A percentile compares a stretch with the other conserved stretches of the same genome.
These are phyloP conservation scores for Cheilosia scutellata DNA, from an alignment of 2,888 invertebrate species.

Conservation along the genomic window DNA sequence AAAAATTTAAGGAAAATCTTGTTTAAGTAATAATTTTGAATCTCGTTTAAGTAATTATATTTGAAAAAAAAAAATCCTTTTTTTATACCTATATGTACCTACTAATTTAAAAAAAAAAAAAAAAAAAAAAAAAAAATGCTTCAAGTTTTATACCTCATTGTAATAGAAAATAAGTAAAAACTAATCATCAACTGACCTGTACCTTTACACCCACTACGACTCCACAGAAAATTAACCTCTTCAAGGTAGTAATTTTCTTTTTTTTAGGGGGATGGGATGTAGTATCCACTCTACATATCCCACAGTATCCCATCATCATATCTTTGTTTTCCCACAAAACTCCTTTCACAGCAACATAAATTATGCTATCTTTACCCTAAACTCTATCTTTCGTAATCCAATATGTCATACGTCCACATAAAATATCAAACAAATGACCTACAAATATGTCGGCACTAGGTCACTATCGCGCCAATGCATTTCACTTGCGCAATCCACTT, in stretches of 20 bases:
- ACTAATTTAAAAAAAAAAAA: too few species aligned
- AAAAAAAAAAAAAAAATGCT: neutral
- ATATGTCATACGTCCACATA: slow-evolving; percentile 1
- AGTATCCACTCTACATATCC: neutral
- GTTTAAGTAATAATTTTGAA: neutral
- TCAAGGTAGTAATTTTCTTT: too few species aligned
- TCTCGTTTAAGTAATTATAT: neutral
- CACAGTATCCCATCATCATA: neutral
- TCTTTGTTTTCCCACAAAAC: neutral
- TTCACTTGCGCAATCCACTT: too few species aligned
- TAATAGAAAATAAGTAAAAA: neutral
- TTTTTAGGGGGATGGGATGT: too few species aligned
- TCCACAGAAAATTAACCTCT: neutral
- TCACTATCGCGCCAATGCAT: too few species aligned
- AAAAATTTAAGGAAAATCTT: too few species aligned
- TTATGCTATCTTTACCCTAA: slow-evolving; percentile 1
- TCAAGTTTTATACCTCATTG: neutral
- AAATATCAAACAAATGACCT: neutral
- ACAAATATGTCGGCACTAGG: neutral
- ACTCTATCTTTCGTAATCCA: neutral
- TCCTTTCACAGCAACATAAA: slow-evolving; percentile 1
- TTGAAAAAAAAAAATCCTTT: too few species aligned
- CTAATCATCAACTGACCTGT: neutral
- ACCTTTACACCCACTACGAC: neutral
- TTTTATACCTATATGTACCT: too few species aligned